Percentiles rank a stretch among this genome's conserved stretches.
Evolutionary conservation across 2,888 invertebrate species (phyloP).

Genomic region (Dendrolimus houi): DNA sequence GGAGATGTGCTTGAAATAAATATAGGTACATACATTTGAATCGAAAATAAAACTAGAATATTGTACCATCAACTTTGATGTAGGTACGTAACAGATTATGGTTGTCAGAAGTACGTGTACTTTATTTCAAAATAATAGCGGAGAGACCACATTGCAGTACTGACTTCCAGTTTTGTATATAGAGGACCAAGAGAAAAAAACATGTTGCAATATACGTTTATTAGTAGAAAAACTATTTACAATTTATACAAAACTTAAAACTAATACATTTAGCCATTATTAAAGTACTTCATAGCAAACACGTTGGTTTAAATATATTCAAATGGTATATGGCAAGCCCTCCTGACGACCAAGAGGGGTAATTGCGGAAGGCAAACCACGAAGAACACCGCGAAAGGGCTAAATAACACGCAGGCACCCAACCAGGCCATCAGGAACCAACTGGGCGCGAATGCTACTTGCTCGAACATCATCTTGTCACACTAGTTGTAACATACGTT

Average conservation of each 20-base stretch:
- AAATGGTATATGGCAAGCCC: conserved; percentile 80
- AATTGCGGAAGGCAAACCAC: conserved; percentile 82
- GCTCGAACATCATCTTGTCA: conserved; percentile 57
- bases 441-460: conserved; percentile 61
- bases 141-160: too few species aligned
- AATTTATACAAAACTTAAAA: conserved; percentile 27
- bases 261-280: conserved; percentile 17
- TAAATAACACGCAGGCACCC: conserved; percentile 78
- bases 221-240: conserved; percentile 31
- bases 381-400: conserved; percentile 80
- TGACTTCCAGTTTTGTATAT: too few species aligned
- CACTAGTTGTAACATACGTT: conserved; percentile 13
- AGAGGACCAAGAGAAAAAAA: conserved; percentile 2
- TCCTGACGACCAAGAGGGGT: conserved; percentile 80
- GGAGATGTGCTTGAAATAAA: neutral
- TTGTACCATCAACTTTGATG: too few species aligned
- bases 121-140: too few species aligned
- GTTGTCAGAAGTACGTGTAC: too few species aligned
- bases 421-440: conserved; percentile 80
- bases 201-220: conserved; percentile 15
- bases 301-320: conserved; percentile 72
- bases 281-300: conserved; percentile 14
- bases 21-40: conserved; percentile 5
- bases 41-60: conserved; percentile 6
- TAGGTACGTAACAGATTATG: too few species aligned